A percentile compares a stretch with the other conserved stretches of the same genome.
Evolutionary conservation across 2,888 invertebrate species (phyloP).

Genomic region (Hyles lineata): DNA sequence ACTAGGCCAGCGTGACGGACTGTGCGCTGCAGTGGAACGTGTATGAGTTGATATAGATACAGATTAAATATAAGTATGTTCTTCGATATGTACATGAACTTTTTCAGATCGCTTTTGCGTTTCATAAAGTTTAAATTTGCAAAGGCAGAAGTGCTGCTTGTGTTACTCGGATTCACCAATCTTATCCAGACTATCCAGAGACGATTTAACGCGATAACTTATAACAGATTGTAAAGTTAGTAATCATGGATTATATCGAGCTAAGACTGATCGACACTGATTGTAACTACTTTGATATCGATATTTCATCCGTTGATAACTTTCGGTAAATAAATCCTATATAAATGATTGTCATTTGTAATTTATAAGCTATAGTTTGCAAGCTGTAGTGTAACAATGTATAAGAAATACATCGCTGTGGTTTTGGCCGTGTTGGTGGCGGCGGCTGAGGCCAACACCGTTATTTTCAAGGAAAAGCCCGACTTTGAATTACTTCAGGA

Average conservation of each 20-base stretch:
- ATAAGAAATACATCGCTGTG: slow-evolving; percentile 59
- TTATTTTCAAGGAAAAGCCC: slow-evolving; percentile 33
- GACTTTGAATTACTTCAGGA: background rate
- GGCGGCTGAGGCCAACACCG: slow-evolving; percentile 60
- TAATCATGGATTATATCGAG: slow-evolving; percentile 60
- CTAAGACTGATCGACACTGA: slow-evolving; percentile 52
- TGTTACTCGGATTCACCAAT: too few species aligned
- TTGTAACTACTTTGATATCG: slow-evolving; percentile 52
- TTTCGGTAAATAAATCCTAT: slow-evolving; percentile 40
- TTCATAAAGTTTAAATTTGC: too few species aligned
- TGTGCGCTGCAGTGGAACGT: too few species aligned
- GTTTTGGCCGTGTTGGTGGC: slow-evolving; percentile 58
- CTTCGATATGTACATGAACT: too few species aligned
- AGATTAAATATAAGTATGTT: too few species aligned
- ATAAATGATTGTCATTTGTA: slow-evolving; percentile 45
- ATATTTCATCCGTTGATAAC: slow-evolving; percentile 53
- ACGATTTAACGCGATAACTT: background rate
- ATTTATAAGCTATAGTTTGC: slow-evolving; percentile 27
- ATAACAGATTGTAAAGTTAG: slow-evolving; percentile 45
- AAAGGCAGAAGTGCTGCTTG: too few species aligned
- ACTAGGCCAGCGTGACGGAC: too few species aligned
- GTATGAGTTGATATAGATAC: too few species aligned
- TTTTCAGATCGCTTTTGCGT: too few species aligned
- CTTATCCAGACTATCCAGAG: too few species aligned
- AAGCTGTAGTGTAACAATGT: slow-evolving; percentile 51